phyloP scores from a whole-genome alignment of 2,113 vertebrate species.

The Corythornis vintsioides region DNA sequence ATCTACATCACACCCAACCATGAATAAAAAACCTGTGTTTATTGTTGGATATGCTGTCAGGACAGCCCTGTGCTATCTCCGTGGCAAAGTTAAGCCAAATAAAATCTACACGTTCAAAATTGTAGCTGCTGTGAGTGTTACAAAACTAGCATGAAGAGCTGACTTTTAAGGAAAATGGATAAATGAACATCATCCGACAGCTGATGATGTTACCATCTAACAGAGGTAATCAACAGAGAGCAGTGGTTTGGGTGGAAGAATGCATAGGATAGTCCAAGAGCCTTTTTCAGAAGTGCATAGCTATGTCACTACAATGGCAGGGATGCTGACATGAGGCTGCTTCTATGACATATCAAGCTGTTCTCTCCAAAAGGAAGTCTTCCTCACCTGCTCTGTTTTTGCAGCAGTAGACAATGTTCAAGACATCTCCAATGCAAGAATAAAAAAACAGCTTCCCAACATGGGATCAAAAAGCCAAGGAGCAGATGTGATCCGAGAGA shows the following conservation, averaged over 20 bases:
- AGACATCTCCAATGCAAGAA: background rate
- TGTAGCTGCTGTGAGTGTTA: background rate
- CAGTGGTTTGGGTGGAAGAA: background rate
- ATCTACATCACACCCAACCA: background rate
- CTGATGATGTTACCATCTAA: background rate
- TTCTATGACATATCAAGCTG: background rate
- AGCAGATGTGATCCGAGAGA: background rate
- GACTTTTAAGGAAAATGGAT: background rate
- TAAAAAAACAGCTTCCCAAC: background rate
- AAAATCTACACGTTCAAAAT: background rate
- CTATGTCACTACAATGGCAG: background rate
- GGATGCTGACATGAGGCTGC: background rate
- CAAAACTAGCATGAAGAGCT: background rate
- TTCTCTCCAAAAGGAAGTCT: background rate
- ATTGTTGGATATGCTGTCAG: background rate
- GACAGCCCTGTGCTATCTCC: background rate
- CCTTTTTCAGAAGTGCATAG: background rate
- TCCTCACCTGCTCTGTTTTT: background rate
- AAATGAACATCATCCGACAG: background rate
- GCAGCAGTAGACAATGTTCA: background rate
- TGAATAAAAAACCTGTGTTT: background rate
- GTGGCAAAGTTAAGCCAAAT: background rate
- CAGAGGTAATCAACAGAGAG: background rate
- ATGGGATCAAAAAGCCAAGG: background rate
- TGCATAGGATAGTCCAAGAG: background rate